Base-by-base conservation (phyloP, 2,888 invertebrate species). In the Plagiodera versicolora region DNA sequence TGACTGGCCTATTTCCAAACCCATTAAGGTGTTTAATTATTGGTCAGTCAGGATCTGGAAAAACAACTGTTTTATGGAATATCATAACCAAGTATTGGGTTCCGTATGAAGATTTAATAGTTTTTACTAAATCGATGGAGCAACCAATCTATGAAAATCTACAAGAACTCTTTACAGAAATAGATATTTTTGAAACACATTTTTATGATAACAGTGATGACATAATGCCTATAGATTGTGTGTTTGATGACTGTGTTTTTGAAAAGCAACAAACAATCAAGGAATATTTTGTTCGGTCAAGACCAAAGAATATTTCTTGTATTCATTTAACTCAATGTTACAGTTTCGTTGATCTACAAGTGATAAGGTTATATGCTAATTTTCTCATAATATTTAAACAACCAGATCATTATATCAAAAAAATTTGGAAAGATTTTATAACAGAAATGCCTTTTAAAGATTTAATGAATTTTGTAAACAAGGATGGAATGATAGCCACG, bases 371-470 rank as follows among this genome's bases (percentile, higher is more conserved):
- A 48, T 47, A 55, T 47, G 20, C 30, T 47, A 55, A 47, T 55
- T 57, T 52, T 35, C 35, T 35, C 14, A 50, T 50, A 20, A 39
- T 39, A 18, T 56, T 56, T 20, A 56, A 39, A 49, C 56, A 56
- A 35, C 35, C 39, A 9, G 6, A 48, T 19, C 57, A 49, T 44
- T 57, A 57, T 24, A 17, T 57, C 11, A 57, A 57, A 50, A 49
- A 57, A 45, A 57, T 50, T 16, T 57, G 50, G 28, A 8, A 57
- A 57, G 57, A 50, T 57, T 57, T 57, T 49, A 50, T 57, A 50
- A 57, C 57, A 50, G 57, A 57, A 57, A 57, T 57, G 50, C 9
- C 39, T 11, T 20, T 57, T 19, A 20, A 50, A 17, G 49, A 11
- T 44, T 57, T 54, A 3, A 54, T 45, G 24, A 18, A 45, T 45